Evolutionary conservation across 2,113 vertebrate genomes (phyloP), one percentile per base, ranked within the genome.

Genomic region (Engraulis encrasicolus): DNA sequence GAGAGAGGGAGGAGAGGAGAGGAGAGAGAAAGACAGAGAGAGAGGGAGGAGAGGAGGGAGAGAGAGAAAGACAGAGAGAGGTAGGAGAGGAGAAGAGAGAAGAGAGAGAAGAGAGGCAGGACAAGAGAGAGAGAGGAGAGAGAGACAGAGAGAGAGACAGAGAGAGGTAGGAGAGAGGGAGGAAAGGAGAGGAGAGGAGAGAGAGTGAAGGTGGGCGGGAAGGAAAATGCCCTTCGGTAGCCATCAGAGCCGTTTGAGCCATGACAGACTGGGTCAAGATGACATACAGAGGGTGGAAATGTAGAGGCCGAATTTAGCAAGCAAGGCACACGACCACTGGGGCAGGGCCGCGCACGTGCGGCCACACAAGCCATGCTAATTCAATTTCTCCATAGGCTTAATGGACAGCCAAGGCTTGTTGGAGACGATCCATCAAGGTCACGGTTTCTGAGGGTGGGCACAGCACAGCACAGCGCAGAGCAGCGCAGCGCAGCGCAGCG

Each of bases 131-230:
- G 54, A 61, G 54, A 61, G n/a, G 54, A 61, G 54, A 9, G 54
- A 54, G 2, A 50, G 15, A 7, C 20, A 23, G 54, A 23, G 20
- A 23, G 6, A 9, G 54, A 23, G 20, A 58, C 19, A 3, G 54
- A 23, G 54, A 58, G 20, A 61, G 54, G 14, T 4, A 61, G 54
- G 54, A 61, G 11, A 23, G 54, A 9, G 54, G 34, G 23, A 83
- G 82, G 50, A n/a, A n/a, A n/a, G n/a, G n/a, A n/a, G 71, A 58
- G 37, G 54, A 45, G 54, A 71, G 86, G 81, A 84, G 86, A 83
- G 86, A 66, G 85, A 87, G n/a, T n/a, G 9, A 45, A 45, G 3
- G 9, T 5, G 9, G 3, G 84, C 84, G 81, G 78, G 52, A 71
- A 80, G 78, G 36, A 34, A 37, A 77, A 50, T 31, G 80, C 31